Conservation (phyloP, 2,797 vertebrate species). For the Alca torda region DNA sequence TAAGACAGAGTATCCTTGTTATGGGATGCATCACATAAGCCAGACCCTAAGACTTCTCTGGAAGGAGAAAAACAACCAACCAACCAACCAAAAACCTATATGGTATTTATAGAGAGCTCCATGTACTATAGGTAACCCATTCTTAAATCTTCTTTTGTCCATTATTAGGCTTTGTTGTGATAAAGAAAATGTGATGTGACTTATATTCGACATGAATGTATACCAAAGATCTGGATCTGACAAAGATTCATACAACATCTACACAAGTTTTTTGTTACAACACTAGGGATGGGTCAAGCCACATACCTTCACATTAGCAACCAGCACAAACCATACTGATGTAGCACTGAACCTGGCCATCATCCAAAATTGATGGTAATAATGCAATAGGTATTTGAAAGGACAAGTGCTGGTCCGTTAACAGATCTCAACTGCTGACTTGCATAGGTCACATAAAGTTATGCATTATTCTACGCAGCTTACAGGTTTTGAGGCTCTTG, state of each 20-base stretch:
- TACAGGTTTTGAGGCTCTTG: background rate
- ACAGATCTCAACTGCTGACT: background rate
- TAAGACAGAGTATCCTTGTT: background rate
- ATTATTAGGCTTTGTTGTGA: background rate
- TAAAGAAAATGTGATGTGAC: background rate
- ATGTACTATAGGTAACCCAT: background rate
- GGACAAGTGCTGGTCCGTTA: background rate
- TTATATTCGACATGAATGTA: background rate
- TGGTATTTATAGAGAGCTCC: background rate
- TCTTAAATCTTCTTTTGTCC: background rate
- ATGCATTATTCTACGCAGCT: background rate
- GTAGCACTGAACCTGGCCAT: background rate
- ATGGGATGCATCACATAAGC: background rate
- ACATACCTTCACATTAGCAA: background rate
- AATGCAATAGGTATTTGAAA: background rate
- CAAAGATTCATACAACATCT: background rate
- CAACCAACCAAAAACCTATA: background rate
- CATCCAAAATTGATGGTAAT: background rate
- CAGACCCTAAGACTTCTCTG: background rate
- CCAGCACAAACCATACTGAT: background rate
- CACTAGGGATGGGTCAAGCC: background rate
- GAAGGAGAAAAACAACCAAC: background rate
- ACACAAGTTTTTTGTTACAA: background rate
- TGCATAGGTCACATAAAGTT: background rate
- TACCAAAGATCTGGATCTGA: background rate